phyloP scores from a whole-genome alignment of 2,888 invertebrate species.

The Scaptomyza reducta region DNA sequence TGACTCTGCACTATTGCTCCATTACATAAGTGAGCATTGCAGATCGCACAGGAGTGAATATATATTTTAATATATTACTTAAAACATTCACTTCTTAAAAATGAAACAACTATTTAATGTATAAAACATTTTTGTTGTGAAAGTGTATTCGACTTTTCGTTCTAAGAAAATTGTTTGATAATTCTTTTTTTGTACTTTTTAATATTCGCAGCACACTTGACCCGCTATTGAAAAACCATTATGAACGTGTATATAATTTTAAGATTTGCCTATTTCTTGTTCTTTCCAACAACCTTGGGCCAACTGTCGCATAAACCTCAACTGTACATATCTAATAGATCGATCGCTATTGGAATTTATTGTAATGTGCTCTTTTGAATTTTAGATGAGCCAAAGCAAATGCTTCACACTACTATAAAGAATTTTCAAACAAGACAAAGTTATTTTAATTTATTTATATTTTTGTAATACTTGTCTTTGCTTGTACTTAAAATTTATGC shows the following conservation, averaged over 20 bases:
- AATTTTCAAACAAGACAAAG: not conserved
- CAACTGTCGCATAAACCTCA: conserved; percentile 29
- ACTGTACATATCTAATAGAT: conserved; percentile 34
- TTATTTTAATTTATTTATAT: not conserved
- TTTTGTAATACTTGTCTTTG: too few species aligned
- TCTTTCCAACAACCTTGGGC: conserved; percentile 41
- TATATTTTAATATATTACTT: conserved; percentile 31
- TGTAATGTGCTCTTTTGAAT: conserved; percentile 39
- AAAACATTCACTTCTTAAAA: too few species aligned
- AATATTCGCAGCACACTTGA: conserved; percentile 55
- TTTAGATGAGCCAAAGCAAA: not conserved
- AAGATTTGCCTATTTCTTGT: conserved; percentile 43
- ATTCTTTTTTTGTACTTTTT: conserved; percentile 18
- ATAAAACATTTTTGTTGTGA: too few species aligned
- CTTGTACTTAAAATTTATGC: not conserved
- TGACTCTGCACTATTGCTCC: conserved; percentile 74
- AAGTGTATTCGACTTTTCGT: not conserved
- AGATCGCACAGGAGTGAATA: conserved; percentile 76
- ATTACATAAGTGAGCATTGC: conserved; percentile 65
- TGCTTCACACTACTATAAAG: too few species aligned
- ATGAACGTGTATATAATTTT: conserved; percentile 39
- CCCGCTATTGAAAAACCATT: conserved; percentile 61
- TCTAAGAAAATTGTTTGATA: not conserved
- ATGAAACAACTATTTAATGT: too few species aligned
- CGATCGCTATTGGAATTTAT: conserved; percentile 60